phyloP scores from a whole-genome alignment of 2,888 invertebrate genomes.

The Erebia epiphron region DNA sequence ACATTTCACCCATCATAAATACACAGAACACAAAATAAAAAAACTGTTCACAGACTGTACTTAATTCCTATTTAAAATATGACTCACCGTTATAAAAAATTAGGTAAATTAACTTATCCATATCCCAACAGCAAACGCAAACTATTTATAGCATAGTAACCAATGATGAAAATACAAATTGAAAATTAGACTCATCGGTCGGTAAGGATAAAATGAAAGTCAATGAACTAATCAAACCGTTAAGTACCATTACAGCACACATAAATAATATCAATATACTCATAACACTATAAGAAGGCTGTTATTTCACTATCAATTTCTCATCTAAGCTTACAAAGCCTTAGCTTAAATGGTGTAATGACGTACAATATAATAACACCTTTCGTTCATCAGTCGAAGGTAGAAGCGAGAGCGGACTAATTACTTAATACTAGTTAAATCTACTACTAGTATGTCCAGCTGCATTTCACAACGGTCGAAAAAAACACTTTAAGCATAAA shows the following conservation, averaged over 20 bases:
- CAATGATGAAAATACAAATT: not conserved
- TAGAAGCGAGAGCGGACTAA: constrained; percentile 9
- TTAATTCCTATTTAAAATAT: no score
- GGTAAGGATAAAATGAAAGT: not conserved
- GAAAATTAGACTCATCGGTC: not conserved
- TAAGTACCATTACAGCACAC: constrained; percentile 17
- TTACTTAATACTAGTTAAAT: no score
- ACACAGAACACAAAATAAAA: no score
- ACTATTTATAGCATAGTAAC: no score
- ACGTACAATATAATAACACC: constrained; percentile 23
- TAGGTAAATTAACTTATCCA: no score
- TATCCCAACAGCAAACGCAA: no score
- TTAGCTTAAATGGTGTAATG: constrained; percentile 22
- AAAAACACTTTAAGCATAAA: no score
- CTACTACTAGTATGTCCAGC: no score
- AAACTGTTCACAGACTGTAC: no score
- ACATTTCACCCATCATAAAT: no score
- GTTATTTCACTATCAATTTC: constrained; percentile 29
- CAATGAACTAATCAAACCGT: constrained; percentile 17
- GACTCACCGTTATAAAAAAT: no score
- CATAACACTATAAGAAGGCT: constrained; percentile 16
- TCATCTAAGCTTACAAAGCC: constrained; percentile 27
- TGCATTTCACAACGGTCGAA: no score
- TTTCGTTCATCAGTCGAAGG: constrained; percentile 5
- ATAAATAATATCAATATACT: constrained; percentile 16